Base-by-base conservation (phyloP, 2,113 vertebrate genomes). In the Malaclemys terrapin region DNA sequence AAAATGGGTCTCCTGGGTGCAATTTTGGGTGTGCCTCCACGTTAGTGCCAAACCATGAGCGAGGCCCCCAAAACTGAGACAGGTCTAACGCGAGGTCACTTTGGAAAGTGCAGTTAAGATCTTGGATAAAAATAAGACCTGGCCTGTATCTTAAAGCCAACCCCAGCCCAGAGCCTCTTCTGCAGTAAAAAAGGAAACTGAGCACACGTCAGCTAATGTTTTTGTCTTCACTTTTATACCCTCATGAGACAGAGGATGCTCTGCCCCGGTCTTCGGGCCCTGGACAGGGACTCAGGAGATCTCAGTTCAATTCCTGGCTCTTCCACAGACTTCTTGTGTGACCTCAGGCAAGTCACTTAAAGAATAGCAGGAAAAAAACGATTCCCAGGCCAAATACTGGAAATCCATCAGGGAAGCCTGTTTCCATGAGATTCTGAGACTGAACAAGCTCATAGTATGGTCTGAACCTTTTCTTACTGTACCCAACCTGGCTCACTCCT, bases 91-190 rank as follows among this genome's bases (percentile, higher is more conserved):
- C 12, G 22, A 82, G 12, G 10, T 38, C 52, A 52, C 52, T 54
- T 81, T 35, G 80, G 50, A 81, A n/a, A 85, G 72, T 5, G 50
- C 3, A 53, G 6, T 47, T 78, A 65, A 52, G 69, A 53, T 75
- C 49, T 62, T 0, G 0, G 35, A 12, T 83, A 31, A 57, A 38
- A 83, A 11, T 4, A 12, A 88, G 79, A 93, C 80, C 53, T 19
- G 22, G 52, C 80, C 84, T 93, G 78, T 49, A 31, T 49, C 86
- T 82, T 54, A 88, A 75, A 85, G 24, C 59, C 83, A 87, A 65
- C 65, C 84, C 47, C 9, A 8, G 24, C 14, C 50, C n/a, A 0
- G 0, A 0, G 10, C 25, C 50, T 81, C n/a, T 90, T 35, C 65
- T n/a, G 65, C 65, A 59, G n/a, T 2, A 31, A 89, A 75, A 93